Percentiles rank a stretch among this genome's conserved stretches.
Evolutionary conservation across 2,797 vertebrate genomes (phyloP).

Genomic region (Denticeps clupeoides): DNA sequence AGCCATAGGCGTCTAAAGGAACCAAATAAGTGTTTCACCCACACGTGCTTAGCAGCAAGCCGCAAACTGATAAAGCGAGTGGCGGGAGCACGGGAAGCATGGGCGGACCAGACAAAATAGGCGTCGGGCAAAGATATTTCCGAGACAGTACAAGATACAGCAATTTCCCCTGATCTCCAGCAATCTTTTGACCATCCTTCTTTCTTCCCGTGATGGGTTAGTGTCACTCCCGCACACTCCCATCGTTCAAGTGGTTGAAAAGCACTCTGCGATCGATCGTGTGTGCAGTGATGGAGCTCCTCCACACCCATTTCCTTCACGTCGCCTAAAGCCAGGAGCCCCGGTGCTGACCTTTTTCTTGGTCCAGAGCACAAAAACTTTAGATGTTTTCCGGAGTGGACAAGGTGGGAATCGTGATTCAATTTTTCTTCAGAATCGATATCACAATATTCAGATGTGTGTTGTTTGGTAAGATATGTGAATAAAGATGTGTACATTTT

Average conservation of each 20-base stretch:
- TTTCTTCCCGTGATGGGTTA: constrained; percentile 46
- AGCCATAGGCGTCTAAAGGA: constrained; percentile 41
- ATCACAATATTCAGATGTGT: too few relatives aligned
- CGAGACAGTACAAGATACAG: constrained; percentile 43
- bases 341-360: too few relatives aligned
- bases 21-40: constrained; percentile 46
- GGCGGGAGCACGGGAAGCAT: constrained; percentile 23
- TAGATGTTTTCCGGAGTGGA: too few relatives aligned
- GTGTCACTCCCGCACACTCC: constrained; percentile 44
- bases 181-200: constrained; percentile 50
- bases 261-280: constrained; percentile 46
- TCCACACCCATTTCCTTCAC: not conserved
- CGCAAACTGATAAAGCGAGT: constrained; percentile 50
- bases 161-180: constrained; percentile 43
- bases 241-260: constrained; percentile 51
- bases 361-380: too few relatives aligned
- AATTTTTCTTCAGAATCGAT: too few relatives aligned
- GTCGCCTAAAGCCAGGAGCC: not conserved
- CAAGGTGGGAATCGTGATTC: too few relatives aligned
- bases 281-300: not conserved
- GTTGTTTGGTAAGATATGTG: too few relatives aligned
- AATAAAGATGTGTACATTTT: too few relatives aligned
- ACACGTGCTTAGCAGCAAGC: constrained; percentile 40
- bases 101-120: constrained; percentile 29
- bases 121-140: constrained; percentile 43